Conservation (phyloP, 1,140 invertebrate genomes). For the Magallana gigas region DNA sequence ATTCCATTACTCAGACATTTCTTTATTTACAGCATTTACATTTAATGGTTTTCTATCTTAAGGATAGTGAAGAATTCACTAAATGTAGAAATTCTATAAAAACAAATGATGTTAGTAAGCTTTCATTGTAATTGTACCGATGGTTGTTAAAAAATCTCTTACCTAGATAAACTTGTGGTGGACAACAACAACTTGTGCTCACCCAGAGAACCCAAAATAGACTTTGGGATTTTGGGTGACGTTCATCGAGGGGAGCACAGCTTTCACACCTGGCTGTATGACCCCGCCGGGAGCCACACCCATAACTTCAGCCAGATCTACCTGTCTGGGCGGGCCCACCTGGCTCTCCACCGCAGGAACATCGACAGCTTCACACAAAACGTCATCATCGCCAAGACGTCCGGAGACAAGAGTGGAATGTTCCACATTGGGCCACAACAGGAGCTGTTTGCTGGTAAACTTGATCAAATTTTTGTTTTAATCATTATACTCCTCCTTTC, state of each 20-base stretch:
- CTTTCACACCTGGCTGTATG: constrained; percentile 70
- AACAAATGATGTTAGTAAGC: no score
- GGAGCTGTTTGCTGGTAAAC: constrained; percentile 50
- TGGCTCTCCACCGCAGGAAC: constrained; percentile 65
- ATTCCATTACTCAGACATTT: no score
- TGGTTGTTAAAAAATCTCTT: no score
- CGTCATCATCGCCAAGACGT: constrained; percentile 63
- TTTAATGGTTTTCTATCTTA: no score
- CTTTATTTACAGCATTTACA: no score
- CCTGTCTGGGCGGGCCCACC: constrained; percentile 63
- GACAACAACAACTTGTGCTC: constrained; percentile 65
- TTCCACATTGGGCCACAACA: constrained; percentile 69
- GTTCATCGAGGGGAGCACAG: constrained; percentile 65
- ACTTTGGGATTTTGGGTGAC: constrained; percentile 63
- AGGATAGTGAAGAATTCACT: no score
- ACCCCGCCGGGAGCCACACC: constrained; percentile 37
- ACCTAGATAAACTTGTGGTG: constrained; percentile 58
- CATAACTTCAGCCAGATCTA: constrained; percentile 56
- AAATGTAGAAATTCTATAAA: no score
- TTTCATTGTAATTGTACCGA: no score
- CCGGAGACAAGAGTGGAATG: constrained; percentile 68
- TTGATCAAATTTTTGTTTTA: no score
- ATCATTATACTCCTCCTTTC: not conserved
- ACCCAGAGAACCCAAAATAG: constrained; percentile 59
- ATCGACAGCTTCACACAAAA: constrained; percentile 63